A percentile compares a stretch with the other conserved stretches of the same genome.
phyloP scores from a whole-genome alignment of 2,797 vertebrate genomes.

The Spea hammondii region DNA sequence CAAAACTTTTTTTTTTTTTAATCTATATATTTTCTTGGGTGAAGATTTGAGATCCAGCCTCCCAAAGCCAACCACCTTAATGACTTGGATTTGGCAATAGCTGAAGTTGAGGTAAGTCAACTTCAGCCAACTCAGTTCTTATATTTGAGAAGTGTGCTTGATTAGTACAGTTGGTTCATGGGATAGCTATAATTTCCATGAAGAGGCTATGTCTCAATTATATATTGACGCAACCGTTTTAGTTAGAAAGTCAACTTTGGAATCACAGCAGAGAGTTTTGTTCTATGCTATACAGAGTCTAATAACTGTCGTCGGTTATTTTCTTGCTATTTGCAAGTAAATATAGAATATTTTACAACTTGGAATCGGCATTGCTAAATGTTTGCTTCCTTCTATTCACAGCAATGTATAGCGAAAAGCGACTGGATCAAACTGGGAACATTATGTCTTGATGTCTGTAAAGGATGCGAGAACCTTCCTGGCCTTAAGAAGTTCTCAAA shows the following conservation, averaged over 20 bases:
- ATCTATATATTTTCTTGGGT: slow-evolving; percentile 44
- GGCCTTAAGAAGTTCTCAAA: slow-evolving; percentile 78
- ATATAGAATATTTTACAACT: too few relatives aligned
- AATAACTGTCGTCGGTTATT: too few relatives aligned
- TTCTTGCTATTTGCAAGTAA: too few relatives aligned
- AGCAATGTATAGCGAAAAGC: slow-evolving; percentile 81
- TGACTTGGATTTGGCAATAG: slow-evolving; percentile 64
- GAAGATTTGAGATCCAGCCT: slow-evolving; percentile 62
- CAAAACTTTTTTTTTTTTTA: slow-evolving; percentile 10
- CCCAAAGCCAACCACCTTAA: slow-evolving; percentile 60
- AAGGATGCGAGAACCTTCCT: slow-evolving; percentile 65
- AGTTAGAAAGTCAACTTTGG: too few relatives aligned
- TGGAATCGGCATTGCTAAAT: too few relatives aligned
- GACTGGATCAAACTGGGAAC: slow-evolving; percentile 82
- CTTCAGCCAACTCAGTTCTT: neutral
- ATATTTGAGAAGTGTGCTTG: too few relatives aligned
- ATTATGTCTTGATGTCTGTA: slow-evolving; percentile 74
- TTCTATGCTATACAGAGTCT: too few relatives aligned
- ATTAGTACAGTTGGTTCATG: too few relatives aligned
- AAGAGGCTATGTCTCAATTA: too few relatives aligned
- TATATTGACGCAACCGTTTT: too few relatives aligned
- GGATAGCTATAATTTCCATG: too few relatives aligned
- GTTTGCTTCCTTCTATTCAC: slow-evolving; percentile 43
- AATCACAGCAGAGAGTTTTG: too few relatives aligned
- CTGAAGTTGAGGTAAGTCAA: slow-evolving; percentile 70